Evolutionary conservation across 1,140 invertebrate species (phyloP), one percentile per base, ranked within the genome.

Genomic region (Acromyrmex echinatior): DNA sequence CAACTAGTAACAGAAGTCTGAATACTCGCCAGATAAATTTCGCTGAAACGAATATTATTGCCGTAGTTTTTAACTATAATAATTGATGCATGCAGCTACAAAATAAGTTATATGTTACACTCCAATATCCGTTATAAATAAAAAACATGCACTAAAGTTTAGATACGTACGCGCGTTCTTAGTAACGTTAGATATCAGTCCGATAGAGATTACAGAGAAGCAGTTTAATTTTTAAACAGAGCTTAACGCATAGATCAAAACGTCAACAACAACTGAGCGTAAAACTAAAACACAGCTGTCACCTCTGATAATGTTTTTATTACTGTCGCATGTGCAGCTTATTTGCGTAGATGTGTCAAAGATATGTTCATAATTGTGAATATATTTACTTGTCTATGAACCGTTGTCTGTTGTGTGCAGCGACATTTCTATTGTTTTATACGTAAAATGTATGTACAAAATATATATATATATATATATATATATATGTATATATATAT

Each of bases 391-490:
- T 89, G 70, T 90, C 78, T 66, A 62, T 91, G 74, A 85, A 80
- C 49, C 58, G 65, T 78, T 79, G 81, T 89, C 66, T 86, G 85
- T 89, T 86, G 89, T 89, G 86, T 86, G 87, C 91, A 90, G 90
- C 82, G 86, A 91, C 90, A 91, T 88, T 88, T 92, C 86, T 85
- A 88, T 92, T 89, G 76, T 92, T 92, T 92, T 91, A 76, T 92
- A 92, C 86, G 77, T 91, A 73, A 91, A 39, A 62, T 77, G 65
- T 89, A 53, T 63, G 81, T 90, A 56, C 21, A 85, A 85, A 63
- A 82, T 39, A 39, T 35, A 63, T 31, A 31, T 31, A 31, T 31
- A 31, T 31, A 31, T 31, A 71, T 25, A 68, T 35, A 56, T 35
- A 35, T 56, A 81, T 63, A 10, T 35, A 56, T 35, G 7, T 56